Base-by-base conservation (phyloP, 2,888 invertebrate genomes). In the Nomada fucata region DNA sequence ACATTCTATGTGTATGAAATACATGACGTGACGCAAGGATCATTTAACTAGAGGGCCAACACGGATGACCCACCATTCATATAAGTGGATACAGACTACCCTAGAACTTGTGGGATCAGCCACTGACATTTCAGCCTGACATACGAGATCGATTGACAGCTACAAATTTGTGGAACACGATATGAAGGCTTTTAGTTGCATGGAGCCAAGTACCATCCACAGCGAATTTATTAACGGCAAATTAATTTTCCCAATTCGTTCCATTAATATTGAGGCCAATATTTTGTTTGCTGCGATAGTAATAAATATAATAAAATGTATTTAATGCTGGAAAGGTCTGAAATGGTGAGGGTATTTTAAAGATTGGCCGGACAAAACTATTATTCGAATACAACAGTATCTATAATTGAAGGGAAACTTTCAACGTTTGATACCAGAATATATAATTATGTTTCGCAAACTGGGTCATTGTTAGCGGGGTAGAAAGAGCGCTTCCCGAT, bases 121-220 rank as follows among this genome's bases (percentile, higher is more conserved):
- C 18, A 23, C 0, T 44, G 44, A 68, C 13, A 18, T 68, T 44
- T 57, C 23, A 23, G 7, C 42, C 23, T 18, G 23, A 68, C 18
- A 57, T 11, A n/a, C 44, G 55, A 68, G 55, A 57, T 18, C 23
- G 55, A 68, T 57, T 15, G 68, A 57, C 42, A 18, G 9, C 23
- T 55, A 57, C 44, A 57, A 68, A 68, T 57, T 68, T 11, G 55
- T 11, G 42, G 2, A 68, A 55, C 15, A 15, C 15, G 67, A 55
- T 53, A 68, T 57, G 23, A 68, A 57, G 55, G 42, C 11, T 55
- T 68, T 57, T 55, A 57, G 2, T 23, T 23, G 2, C 18, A 23
- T 9, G 23, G 55, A 68, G 44, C 23, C 10, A 20, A 55, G 23
- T 36, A 55, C 36, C 20, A 11, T 18, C 20, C 7, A 26, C 0